Conservation (phyloP, 2,888 invertebrate species). For the Cantharis rustica region DNA sequence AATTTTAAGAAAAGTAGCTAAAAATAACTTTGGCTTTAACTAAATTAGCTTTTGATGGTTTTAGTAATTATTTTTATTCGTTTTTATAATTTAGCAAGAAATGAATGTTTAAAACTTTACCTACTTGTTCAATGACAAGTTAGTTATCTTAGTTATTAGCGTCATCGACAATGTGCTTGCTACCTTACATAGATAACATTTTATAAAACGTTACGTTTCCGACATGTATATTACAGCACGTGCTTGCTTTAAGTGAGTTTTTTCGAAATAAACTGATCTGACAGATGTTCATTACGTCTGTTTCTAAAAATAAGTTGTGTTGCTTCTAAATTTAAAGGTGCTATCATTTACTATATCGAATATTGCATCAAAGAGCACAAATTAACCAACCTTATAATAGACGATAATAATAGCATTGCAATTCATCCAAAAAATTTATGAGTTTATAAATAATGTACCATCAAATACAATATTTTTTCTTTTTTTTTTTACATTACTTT, state of each 20-base stretch:
- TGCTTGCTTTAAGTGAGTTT: slow-evolving; percentile 18
- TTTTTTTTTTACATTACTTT: no score
- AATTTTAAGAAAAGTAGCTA: not conserved
- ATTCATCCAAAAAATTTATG: not conserved
- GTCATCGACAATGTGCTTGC: not conserved
- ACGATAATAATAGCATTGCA: not conserved
- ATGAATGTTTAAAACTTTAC: no score
- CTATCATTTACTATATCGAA: slow-evolving; percentile 32
- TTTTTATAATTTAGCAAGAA: not conserved
- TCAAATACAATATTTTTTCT: not conserved
- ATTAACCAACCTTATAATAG: not conserved
- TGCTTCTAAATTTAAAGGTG: slow-evolving; percentile 37
- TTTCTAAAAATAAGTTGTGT: slow-evolving; percentile 26
- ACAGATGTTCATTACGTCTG: slow-evolving; percentile 26
- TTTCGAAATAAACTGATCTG: slow-evolving; percentile 21
- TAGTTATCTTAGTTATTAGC: not conserved
- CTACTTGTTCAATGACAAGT: not conserved
- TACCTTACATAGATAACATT: not conserved
- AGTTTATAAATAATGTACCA: not conserved
- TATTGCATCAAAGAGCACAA: slow-evolving; percentile 2
- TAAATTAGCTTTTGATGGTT: not conserved
- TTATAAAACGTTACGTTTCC: not conserved
- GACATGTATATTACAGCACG: not conserved
- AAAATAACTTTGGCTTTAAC: not conserved
- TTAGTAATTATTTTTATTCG: not conserved